A percentile compares a stretch with the other conserved stretches of the same genome.
These are phyloP conservation scores for Spheniscus humboldti DNA, from an alignment of 2,797 vertebrate species.

Conservation along the genomic window DNA sequence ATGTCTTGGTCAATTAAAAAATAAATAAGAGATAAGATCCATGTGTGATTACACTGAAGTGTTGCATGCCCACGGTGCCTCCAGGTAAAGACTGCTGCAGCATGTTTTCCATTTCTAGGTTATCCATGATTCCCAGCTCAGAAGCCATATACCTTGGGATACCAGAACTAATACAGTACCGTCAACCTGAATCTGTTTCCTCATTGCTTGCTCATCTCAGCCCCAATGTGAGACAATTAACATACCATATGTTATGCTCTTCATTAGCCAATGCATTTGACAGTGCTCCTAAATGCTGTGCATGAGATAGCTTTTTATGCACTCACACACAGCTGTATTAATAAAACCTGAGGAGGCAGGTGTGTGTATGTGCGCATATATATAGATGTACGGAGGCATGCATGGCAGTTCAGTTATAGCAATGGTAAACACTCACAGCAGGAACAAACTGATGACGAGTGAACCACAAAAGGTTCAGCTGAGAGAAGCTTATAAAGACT, in stretches of 20 bases:
- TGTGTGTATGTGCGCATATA: background rate
- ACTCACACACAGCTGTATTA: background rate
- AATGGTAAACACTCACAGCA: background rate
- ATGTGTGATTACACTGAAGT: background rate
- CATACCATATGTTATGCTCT: background rate
- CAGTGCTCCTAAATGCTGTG: background rate
- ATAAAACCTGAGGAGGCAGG: background rate
- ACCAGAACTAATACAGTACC: background rate
- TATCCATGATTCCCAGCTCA: background rate
- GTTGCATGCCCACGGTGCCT: fast-evolving
- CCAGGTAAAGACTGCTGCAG: background rate
- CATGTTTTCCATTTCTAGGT: background rate
- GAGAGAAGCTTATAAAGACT: background rate
- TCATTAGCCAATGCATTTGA: background rate
- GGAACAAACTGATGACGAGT: background rate
- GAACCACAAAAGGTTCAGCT: background rate
- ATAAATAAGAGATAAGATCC: background rate
- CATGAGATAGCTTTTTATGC: background rate
- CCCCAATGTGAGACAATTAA: background rate
- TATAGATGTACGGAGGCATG: background rate
- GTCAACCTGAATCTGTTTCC: background rate
- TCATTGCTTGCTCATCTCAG: background rate
- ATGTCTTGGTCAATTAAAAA: background rate
- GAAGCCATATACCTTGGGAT: background rate
- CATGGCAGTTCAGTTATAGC: background rate